Evolutionary conservation across 2,797 vertebrate species (phyloP).

Genomic region (Orestias chungarensis): DNA sequence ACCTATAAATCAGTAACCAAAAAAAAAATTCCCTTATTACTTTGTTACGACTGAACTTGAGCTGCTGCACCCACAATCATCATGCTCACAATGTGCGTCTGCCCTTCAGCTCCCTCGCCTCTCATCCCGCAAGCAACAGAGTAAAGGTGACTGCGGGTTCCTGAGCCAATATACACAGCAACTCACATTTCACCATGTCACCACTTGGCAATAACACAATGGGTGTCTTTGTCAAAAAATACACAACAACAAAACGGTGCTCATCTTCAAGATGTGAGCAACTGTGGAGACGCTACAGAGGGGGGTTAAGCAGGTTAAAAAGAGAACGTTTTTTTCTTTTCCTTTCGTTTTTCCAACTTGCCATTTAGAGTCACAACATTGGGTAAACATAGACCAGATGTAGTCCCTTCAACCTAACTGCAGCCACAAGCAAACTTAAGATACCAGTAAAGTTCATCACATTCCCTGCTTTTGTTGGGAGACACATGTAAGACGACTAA

Average conservation of each 20-base stretch:
- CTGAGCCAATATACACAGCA: constrained; percentile 71
- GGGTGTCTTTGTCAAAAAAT: constrained; percentile 76
- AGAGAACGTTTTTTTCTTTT: constrained; percentile 24
- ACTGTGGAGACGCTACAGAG: constrained; percentile 24
- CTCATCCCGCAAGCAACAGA: constrained; percentile 27
- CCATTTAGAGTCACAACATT: constrained; percentile 62
- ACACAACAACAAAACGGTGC: constrained; percentile 70
- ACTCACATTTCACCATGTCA: constrained; percentile 81
- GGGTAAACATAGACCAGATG: constrained; percentile 71
- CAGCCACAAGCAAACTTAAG: constrained; percentile 12
- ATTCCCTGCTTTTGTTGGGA: background rate
- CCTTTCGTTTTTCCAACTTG: constrained; percentile 41
- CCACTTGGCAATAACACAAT: constrained; percentile 74
- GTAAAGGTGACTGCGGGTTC: constrained; percentile 65
- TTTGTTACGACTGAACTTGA: background rate
- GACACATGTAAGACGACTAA: background rate
- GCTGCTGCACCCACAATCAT: background rate
- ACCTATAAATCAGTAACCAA: background rate
- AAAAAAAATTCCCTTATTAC: background rate
- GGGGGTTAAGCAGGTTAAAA: constrained; percentile 44
- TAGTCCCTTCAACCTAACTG: constrained; percentile 43
- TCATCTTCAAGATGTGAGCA: constrained; percentile 25
- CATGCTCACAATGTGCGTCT: background rate
- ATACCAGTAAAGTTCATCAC: constrained; percentile 14
- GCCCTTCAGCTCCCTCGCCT: constrained; percentile 27